Conservation (phyloP, 2,888 invertebrate species). For the Brachypalpus laphriformis region DNA sequence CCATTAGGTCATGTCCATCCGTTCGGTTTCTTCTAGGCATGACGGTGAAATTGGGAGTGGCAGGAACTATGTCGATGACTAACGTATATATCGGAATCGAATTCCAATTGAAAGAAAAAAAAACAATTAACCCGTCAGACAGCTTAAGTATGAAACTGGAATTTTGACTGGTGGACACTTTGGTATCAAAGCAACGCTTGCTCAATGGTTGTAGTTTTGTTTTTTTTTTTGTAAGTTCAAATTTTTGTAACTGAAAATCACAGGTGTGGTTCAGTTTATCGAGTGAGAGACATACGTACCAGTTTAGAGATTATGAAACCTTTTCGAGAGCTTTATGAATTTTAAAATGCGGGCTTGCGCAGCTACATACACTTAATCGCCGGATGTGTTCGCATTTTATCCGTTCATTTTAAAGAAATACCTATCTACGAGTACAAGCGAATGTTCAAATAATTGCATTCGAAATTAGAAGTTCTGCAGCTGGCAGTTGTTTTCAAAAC, state of each 20-base stretch:
- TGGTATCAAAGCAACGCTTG: constrained; percentile 13
- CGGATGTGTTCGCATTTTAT: constrained; percentile 52
- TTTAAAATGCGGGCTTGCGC: constrained; percentile 5
- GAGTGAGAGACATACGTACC: constrained; percentile 13
- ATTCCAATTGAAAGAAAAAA: constrained; percentile 29
- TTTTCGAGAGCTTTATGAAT: constrained; percentile 12
- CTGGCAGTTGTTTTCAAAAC: neutral
- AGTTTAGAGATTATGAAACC: constrained; percentile 39
- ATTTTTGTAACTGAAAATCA: constrained; percentile 10
- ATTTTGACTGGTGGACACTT: constrained; percentile 32
- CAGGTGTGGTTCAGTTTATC: constrained; percentile 48
- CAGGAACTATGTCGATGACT: constrained; percentile 53
- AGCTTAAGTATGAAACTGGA: constrained; percentile 26
- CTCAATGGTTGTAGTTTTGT: neutral
- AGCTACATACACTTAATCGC: constrained; percentile 10
- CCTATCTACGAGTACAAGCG: neutral
- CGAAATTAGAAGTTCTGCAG: constrained; percentile 4
- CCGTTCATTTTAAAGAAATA: constrained; percentile 7
- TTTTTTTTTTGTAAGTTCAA: constrained; percentile 4
- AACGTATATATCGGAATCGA: constrained; percentile 1
- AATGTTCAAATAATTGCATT: constrained; percentile 28
- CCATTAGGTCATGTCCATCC: constrained; percentile 56
- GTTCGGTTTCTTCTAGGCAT: neutral
- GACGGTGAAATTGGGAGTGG: constrained; percentile 36
- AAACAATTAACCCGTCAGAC: constrained; percentile 29